A percentile compares a stretch with the other conserved stretches of the same genome.
Evolutionary conservation across 2,888 invertebrate species (phyloP).

Genomic region (Chymomyza fuscimana): DNA sequence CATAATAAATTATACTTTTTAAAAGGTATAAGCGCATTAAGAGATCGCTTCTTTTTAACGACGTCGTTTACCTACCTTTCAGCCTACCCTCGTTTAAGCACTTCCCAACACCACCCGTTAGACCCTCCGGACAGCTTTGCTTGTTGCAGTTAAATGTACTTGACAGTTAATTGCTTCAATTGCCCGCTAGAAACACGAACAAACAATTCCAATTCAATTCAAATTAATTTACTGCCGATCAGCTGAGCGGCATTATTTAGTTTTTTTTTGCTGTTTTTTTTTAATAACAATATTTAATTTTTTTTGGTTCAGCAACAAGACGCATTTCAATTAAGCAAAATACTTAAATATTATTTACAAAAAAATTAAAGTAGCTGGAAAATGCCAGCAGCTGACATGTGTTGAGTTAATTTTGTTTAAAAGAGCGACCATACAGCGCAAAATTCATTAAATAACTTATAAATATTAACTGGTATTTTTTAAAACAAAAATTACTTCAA

Average conservation of each 20-base stretch:
- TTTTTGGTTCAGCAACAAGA: not conserved
- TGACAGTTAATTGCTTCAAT: slow-evolving; percentile 68
- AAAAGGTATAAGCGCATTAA: no score
- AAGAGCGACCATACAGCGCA: not conserved
- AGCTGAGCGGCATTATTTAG: not conserved
- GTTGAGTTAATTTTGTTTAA: not conserved
- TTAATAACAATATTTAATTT: not conserved
- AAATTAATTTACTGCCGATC: slow-evolving; percentile 51
- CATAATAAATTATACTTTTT: no score
- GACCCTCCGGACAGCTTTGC: not conserved
- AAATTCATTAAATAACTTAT: no score
- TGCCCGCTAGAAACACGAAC: slow-evolving; percentile 38
- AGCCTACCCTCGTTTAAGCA: not conserved
- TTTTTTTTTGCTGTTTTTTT: not conserved
- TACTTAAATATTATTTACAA: not conserved
- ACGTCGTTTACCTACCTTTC: not conserved
- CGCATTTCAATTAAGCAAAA: not conserved
- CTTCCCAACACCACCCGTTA: not conserved
- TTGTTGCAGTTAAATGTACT: slow-evolving; percentile 55
- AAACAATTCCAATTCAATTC: slow-evolving; percentile 44
- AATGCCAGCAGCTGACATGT: not conserved
- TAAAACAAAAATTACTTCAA: no score
- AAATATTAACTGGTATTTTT: no score
- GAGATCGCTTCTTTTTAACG: no score
- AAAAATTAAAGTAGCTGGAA: not conserved